These are phyloP conservation scores for Cistogaster globosa DNA, from an alignment of 2,888 invertebrate species.

Conservation along the genomic window DNA sequence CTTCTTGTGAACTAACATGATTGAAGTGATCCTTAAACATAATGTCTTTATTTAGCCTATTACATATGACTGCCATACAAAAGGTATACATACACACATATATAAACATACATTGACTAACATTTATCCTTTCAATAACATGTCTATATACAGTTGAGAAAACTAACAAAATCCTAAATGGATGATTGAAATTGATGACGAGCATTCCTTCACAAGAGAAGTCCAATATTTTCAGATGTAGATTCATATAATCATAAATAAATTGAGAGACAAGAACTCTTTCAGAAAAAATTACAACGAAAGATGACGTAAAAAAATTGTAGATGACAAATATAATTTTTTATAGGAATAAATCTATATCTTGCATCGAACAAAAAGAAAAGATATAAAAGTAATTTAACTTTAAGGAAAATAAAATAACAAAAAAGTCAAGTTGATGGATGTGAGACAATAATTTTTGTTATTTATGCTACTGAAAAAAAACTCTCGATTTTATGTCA, in stretches of 20 bases:
- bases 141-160: background rate
- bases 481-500: conserved; percentile 29
- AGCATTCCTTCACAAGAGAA: conserved; percentile 11
- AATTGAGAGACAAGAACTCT: conserved; percentile 9
- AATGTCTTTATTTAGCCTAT: conserved; percentile 54
- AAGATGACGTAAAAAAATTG: background rate
- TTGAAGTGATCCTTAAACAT: conserved; percentile 62
- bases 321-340: conserved; percentile 47
- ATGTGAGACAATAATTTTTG: conserved; percentile 61
- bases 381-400: conserved; percentile 37
- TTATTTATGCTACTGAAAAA: conserved; percentile 57
- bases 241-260: conserved; percentile 33
- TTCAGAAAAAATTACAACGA: background rate
- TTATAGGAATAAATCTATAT: conserved; percentile 35
- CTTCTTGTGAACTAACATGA: conserved; percentile 50
- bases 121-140: conserved; percentile 14
- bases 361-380: conserved; percentile 13
- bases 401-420: conserved; percentile 27
- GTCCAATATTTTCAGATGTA: conserved; percentile 7
- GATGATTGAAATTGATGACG: conserved; percentile 63
- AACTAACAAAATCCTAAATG: conserved; percentile 41
- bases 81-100: background rate
- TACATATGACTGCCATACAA: conserved; percentile 16
- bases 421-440: conserved; percentile 53
- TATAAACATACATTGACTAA: background rate